Evolutionary conservation across 2,113 vertebrate species (phyloP).

Genomic region (Syrrhaptes paradoxus): DNA sequence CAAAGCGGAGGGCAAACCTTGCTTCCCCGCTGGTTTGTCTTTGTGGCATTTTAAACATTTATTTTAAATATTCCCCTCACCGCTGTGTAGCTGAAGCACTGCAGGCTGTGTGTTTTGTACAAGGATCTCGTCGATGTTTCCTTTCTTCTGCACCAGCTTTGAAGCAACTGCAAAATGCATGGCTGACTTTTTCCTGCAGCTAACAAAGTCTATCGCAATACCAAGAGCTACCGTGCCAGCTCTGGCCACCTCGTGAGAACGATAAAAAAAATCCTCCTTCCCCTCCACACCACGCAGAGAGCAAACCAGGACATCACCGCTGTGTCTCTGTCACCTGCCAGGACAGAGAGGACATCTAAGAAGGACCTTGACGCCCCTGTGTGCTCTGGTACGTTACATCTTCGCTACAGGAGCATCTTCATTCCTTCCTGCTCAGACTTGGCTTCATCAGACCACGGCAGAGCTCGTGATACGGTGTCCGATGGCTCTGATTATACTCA

Average conservation of each 20-base stretch:
- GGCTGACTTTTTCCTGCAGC: background rate
- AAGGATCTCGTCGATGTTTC: background rate
- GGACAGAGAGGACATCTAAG: background rate
- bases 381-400: rapidly evolving
- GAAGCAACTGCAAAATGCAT: background rate
- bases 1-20: background rate
- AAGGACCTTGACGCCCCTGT: background rate
- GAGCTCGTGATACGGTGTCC: background rate
- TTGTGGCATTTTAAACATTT: background rate
- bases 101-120: background rate
- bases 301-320: background rate
- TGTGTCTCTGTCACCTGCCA: background rate
- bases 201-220: background rate
- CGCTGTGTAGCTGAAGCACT: background rate
- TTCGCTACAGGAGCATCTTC: background rate
- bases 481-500: background rate
- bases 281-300: background rate
- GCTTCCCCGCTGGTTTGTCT: background rate
- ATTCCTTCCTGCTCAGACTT: background rate
- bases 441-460: background rate
- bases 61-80: conserved; percentile 1
- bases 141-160: conserved; percentile 2
- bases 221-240: background rate
- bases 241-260: rapidly evolving
- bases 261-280: background rate